Evolutionary conservation across 2,888 invertebrate genomes (phyloP), one percentile per base, ranked within the genome.

Genomic region (Oxystoma pomonae): DNA sequence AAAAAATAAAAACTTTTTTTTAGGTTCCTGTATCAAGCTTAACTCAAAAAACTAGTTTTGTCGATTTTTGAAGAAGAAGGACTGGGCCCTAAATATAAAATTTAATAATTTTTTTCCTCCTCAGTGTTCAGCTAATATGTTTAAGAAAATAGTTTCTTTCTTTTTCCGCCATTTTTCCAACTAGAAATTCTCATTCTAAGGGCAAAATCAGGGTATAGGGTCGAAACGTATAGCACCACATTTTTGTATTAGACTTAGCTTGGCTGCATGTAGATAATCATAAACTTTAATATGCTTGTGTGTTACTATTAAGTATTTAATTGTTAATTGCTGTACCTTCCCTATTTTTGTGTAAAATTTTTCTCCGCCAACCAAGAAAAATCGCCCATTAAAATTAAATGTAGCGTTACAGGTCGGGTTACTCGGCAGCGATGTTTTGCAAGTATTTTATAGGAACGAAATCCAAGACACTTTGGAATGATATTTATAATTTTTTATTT

Each of bases 141-240:
- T n/a, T n/a, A n/a, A n/a, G n/a, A n/a, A n/a, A n/a, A n/a, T n/a
- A n/a, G n/a, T n/a, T n/a, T n/a, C n/a, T n/a, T n/a, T n/a, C n/a
- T n/a, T n/a, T n/a, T n/a, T n/a, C n/a, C n/a, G n/a, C n/a, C n/a
- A n/a, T n/a, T n/a, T n/a, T n/a, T n/a, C n/a, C n/a, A n/a, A n/a
- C n/a, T n/a, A n/a, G n/a, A n/a, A n/a, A n/a, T n/a, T n/a, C n/a
- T n/a, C n/a, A n/a, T n/a, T n/a, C n/a, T n/a, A 75, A 76, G 76
- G 76, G 78, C 77, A 74, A 73, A 79, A 79, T 78, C 79, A 79
- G 79, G 79, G 79, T 79, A 78, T 35, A 78, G 78, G 77, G 77
- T 79, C 77, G 77, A 78, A 77, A 75, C 74, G 73, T 77, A 78
- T 73, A 77, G 77, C 77, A 78, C 77, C 77, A 77, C 76, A 74